phyloP scores from a whole-genome alignment of 2,113 vertebrate species.

The Leucoraja erinaceus region DNA sequence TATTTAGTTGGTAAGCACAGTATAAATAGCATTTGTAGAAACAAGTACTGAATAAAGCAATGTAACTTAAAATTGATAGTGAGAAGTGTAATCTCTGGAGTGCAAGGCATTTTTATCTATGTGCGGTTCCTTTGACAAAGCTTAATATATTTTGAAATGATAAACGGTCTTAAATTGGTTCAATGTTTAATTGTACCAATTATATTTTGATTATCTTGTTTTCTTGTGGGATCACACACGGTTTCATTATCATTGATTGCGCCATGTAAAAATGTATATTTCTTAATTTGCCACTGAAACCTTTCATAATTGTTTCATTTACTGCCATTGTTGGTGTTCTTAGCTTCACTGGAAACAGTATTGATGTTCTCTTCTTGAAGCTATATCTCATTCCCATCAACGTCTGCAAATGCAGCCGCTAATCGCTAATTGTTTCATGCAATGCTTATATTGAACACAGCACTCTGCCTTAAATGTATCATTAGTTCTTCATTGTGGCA shows the following conservation, averaged over 20 bases:
- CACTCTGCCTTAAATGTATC: not conserved
- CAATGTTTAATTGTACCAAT: not conserved
- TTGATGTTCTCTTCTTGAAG: too few relatives aligned
- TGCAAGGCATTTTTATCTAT: not conserved
- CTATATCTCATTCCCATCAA: not conserved
- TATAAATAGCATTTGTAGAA: not conserved
- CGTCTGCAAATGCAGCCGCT: not conserved
- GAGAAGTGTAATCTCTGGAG: not conserved
- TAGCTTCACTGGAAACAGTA: too few relatives aligned
- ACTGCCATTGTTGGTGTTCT: too few relatives aligned
- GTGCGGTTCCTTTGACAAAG: not conserved
- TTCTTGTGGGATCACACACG: not conserved
- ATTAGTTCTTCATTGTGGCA: not conserved
- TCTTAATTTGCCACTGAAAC: too few relatives aligned
- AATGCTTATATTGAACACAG: not conserved
- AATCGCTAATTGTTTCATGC: not conserved
- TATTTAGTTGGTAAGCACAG: not conserved
- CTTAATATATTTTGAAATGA: not conserved
- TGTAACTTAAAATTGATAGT: not conserved
- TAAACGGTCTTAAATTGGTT: not conserved
- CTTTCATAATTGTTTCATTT: too few relatives aligned
- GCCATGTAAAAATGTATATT: too few relatives aligned
- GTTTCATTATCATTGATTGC: too few relatives aligned
- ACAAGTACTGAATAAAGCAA: not conserved
- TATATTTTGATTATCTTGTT: not conserved